Percentiles rank a stretch among this genome's conserved stretches.
Evolutionary conservation across 2,797 vertebrate species (phyloP).

Genomic region (Sebastes aleutianus): DNA sequence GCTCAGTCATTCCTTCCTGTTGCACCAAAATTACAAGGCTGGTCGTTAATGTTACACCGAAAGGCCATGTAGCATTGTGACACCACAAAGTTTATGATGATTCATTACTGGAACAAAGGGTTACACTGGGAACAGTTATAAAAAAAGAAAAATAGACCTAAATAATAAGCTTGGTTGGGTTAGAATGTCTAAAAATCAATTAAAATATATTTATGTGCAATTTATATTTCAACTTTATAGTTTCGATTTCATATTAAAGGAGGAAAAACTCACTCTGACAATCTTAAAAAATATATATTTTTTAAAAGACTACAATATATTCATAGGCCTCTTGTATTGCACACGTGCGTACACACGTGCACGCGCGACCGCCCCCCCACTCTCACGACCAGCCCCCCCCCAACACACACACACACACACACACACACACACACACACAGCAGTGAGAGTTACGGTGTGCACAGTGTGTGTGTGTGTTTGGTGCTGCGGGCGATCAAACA

Average conservation of each 20-base stretch:
- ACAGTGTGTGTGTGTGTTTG: slow-evolving; percentile 17
- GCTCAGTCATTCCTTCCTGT: slow-evolving; percentile 30
- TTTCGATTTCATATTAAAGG: background rate
- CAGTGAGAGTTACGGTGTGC: no score
- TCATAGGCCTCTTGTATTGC: slow-evolving; percentile 25
- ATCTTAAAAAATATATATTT: no score
- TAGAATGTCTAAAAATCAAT: background rate
- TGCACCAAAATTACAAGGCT: slow-evolving; percentile 26
- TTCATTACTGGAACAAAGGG: background rate
- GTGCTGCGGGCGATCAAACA: slow-evolving; percentile 58
- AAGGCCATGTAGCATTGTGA: background rate
- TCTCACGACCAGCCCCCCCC: background rate
- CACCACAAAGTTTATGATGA: slow-evolving; percentile 12
- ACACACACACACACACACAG: slow-evolving; percentile 21
- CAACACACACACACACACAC: background rate
- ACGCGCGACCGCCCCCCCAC: slow-evolving; percentile 16
- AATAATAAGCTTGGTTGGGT: background rate
- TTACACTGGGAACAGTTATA: background rate
- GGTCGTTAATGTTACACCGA: slow-evolving; percentile 21
- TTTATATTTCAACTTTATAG: background rate
- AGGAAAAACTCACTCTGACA: background rate
- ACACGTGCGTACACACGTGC: slow-evolving; percentile 52
- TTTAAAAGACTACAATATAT: no score
- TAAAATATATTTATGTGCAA: background rate
- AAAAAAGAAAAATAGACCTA: background rate